Base-by-base conservation (phyloP, 1,140 invertebrate genomes). In the Drosophila repletoides region DNA sequence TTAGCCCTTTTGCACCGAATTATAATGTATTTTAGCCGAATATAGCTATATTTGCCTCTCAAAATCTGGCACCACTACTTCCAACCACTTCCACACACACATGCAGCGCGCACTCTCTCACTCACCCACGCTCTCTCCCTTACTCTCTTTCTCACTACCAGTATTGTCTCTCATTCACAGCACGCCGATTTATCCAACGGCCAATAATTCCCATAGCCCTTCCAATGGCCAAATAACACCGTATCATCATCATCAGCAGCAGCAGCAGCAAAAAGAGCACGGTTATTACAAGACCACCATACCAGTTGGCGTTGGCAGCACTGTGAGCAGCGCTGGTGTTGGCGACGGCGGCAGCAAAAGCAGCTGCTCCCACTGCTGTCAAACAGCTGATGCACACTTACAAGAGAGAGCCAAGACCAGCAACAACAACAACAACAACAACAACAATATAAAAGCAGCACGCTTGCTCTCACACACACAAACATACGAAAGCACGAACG, bases 211-310 rank as follows among this genome's bases (percentile, higher is more conserved):
- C 40, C 64, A 74, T 38, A 84, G 59, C 63, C 84, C 84, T 73
- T 88, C 84, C 72, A 79, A 88, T 76, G 84, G 86, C 58, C 84
- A 88, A 77, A 56, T 63, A 77, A 69, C 86, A 31, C 86, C 86
- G 24, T 74, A 70, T 55, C 59, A 69, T 65, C 77, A 56, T 2
- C 63, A 73, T 38, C 24, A 73, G 12, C 43, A 77, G 14, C 53
- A 69, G 12, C 61, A 75, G 22, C 19, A 67, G 19, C 34, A 72
- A 52, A 59, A 56, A 51, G 29, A 61, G 51, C 46, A 61, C 38
- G 65, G 71, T 36, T 77, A 49, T 60, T 88, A 88, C 56, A 88
- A 88, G 59, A 88, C 84, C 69, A 88, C 86, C 49, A 88, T 88
- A 59, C 86, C 86, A 64, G 80, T 88, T 22, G 70, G 66, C 38